phyloP scores from a whole-genome alignment of 2,113 vertebrate genomes.

The Bubo blakistoni region DNA sequence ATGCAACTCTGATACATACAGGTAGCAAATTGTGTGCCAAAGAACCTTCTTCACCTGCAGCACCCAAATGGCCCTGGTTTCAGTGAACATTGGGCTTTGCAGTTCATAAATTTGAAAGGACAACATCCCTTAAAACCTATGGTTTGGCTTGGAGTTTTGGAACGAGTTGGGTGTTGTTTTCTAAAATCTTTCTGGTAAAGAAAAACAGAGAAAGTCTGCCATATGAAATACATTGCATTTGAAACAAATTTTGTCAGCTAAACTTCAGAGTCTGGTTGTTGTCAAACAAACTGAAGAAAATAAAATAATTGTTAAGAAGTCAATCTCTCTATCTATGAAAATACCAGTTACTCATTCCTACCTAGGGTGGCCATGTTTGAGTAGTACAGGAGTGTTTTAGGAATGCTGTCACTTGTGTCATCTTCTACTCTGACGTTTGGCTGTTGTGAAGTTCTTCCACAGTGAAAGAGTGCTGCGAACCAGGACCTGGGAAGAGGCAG shows the following conservation, averaged over 20 bases:
- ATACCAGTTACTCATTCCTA: not conserved
- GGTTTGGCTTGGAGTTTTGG: not conserved
- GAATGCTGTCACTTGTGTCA: not conserved
- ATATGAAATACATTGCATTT: not conserved
- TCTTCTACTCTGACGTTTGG: not conserved
- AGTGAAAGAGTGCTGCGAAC: slow-evolving; percentile 85
- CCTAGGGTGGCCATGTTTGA: not conserved
- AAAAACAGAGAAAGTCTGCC: not conserved
- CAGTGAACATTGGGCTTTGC: not conserved
- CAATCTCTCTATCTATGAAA: not conserved
- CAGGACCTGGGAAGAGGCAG: slow-evolving; percentile 92
- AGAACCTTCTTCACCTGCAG: not conserved
- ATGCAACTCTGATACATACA: not conserved
- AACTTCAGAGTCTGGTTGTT: not conserved
- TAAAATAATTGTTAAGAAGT: not conserved
- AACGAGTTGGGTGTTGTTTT: not conserved
- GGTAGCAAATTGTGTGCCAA: not conserved
- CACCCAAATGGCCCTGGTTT: not conserved
- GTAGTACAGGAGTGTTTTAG: not conserved
- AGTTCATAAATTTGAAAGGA: not conserved
- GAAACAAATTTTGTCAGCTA: not conserved
- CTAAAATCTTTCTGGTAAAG: not conserved
- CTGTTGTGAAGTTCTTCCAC: slow-evolving; percentile 84
- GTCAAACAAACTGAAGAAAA: not conserved
- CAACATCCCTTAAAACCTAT: not conserved